Conservation (phyloP, 1,140 invertebrate genomes). For the Lasioglossum baleicum region DNA sequence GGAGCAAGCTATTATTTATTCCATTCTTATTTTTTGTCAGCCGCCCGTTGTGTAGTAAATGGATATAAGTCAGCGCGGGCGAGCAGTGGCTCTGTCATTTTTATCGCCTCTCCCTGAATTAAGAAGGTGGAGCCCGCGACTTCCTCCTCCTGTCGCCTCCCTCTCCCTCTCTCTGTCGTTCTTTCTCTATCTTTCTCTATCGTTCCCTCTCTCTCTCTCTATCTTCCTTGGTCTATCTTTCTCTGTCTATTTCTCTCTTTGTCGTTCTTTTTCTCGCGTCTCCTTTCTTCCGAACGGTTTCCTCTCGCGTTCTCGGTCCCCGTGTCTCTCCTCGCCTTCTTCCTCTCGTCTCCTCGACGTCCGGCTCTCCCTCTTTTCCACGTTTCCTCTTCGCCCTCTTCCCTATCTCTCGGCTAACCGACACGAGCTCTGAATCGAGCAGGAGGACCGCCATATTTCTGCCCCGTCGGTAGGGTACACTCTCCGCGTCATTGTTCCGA, state of each 20-base stretch:
- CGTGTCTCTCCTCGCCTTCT: conserved; percentile 44
- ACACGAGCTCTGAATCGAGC: conserved; percentile 53
- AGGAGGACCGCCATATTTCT: conserved; percentile 66
- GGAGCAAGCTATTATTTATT: conserved; percentile 79
- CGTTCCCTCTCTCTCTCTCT: neutral
- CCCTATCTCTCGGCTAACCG: conserved; percentile 55
- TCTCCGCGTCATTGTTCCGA: conserved; percentile 68
- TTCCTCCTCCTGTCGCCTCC: conserved; percentile 46
- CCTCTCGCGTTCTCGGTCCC: conserved; percentile 8
- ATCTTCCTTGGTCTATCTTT: neutral
- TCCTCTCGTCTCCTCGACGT: conserved; percentile 3
- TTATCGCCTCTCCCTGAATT: conserved; percentile 79
- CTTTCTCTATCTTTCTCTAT: conserved; percentile 8
- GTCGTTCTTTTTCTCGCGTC: neutral
- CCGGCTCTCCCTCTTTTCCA: conserved; percentile 48
- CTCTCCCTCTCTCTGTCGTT: neutral
- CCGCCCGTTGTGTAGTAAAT: conserved; percentile 78
- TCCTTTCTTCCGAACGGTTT: conserved; percentile 11
- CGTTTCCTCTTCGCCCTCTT: conserved; percentile 47
- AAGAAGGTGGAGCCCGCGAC: conserved; percentile 78
- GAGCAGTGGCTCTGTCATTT: conserved; percentile 80
- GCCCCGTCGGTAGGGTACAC: conserved; percentile 57
- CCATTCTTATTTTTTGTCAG: conserved; percentile 79
- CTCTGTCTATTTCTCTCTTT: conserved; percentile 21
- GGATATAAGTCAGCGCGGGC: conserved; percentile 78